These are phyloP conservation scores for Limosa lapponica DNA, from an alignment of 2,797 vertebrate genomes.

Conservation along the genomic window DNA sequence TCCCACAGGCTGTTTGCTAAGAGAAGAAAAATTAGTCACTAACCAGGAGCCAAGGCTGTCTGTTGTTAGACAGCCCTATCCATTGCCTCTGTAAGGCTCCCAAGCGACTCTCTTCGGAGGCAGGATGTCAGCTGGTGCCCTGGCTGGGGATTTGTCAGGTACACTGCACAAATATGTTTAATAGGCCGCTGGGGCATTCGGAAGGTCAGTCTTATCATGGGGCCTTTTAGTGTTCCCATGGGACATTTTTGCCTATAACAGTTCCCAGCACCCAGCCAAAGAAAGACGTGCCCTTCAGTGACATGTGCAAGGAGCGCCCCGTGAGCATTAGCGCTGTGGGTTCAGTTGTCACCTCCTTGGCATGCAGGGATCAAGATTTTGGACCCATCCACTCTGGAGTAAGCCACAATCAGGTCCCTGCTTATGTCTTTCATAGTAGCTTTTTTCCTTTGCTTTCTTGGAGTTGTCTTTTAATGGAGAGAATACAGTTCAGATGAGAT, in stretches of 20 bases:
- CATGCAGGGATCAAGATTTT: background rate
- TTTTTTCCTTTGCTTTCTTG: background rate
- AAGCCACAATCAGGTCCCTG: background rate
- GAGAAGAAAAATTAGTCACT: background rate
- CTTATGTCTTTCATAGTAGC: background rate
- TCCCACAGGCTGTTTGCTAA: background rate
- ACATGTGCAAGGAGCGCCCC: background rate
- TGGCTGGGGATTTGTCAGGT: background rate
- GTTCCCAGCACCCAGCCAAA: background rate
- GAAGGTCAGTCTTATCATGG: background rate
- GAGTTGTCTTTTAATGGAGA: background rate
- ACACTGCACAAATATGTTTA: background rate
- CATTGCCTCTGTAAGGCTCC: background rate
- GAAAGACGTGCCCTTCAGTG: accelerated
- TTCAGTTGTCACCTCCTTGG: background rate
- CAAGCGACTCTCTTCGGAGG: background rate
- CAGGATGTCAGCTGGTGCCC: background rate
- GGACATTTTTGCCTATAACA: background rate
- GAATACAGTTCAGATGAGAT: background rate
- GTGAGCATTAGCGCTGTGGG: background rate
- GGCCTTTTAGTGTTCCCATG: background rate
- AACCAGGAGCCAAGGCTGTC: background rate
- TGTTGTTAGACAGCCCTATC: background rate
- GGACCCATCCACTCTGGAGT: background rate
- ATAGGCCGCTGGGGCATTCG: background rate